Percentiles rank a stretch among this genome's conserved stretches.
Conservation (phyloP, 2,797 vertebrate genomes). For the Pagetopsis macropterus region DNA sequence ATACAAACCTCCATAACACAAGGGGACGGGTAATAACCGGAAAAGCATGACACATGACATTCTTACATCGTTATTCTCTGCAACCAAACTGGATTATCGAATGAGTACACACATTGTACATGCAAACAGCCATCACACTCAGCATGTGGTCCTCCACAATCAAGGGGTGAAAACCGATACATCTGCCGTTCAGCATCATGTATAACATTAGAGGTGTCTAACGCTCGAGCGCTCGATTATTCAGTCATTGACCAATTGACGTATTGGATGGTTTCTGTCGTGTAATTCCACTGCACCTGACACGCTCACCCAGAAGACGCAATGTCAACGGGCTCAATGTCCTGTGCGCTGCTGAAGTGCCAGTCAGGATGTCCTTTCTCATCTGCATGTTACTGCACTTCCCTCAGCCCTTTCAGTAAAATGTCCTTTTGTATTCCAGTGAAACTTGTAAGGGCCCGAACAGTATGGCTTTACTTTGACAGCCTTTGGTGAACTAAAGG, state of each 20-base stretch:
- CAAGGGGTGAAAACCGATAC: neutral
- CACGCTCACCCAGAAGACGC: constrained; percentile 16
- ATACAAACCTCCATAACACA: too few species aligned
- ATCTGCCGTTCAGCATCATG: neutral
- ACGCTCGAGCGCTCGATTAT: constrained; percentile 14
- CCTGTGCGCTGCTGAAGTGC: constrained; percentile 26
- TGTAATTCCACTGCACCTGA: constrained; percentile 32
- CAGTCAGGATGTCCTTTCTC: constrained; percentile 21
- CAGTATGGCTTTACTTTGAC: neutral
- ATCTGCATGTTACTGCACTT: neutral
- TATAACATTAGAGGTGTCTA: neutral
- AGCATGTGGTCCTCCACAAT: neutral
- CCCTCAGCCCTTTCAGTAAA: neutral
- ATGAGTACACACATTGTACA: neutral
- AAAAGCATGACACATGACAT: neutral
- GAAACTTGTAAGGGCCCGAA: constrained; percentile 1
- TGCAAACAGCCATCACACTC: neutral
- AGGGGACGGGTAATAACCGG: too few species aligned
- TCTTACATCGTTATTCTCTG: neutral
- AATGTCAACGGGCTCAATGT: constrained; percentile 53
- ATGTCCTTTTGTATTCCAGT: constrained; percentile 13
- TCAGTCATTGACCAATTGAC: constrained; percentile 33
- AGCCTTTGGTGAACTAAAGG: constrained; percentile 2
- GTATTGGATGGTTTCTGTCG: constrained; percentile 2
- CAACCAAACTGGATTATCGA: neutral